Conservation (phyloP, 2,888 invertebrate genomes). For the Ctenicera cuprea region DNA sequence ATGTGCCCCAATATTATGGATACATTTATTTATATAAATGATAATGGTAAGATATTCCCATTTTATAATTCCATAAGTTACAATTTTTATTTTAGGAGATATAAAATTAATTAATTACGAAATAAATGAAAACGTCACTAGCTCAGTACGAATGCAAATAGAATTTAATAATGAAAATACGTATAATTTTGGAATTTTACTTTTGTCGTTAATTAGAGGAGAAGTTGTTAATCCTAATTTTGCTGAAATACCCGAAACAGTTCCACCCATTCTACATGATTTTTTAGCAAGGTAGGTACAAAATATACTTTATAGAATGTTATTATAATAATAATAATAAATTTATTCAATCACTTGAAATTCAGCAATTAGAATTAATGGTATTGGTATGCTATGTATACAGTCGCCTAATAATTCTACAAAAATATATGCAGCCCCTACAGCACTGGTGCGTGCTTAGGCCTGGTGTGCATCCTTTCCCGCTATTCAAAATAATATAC, state of each 20-base stretch:
- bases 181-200: constrained; percentile 81
- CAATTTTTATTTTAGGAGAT: constrained; percentile 13
- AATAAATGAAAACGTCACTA: not conserved
- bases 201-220: constrained; percentile 80
- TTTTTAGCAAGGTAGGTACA: constrained; percentile 80
- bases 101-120: constrained; percentile 36
- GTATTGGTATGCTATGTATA: too few relatives aligned
- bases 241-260: constrained; percentile 76
- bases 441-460: too few relatives aligned
- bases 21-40: constrained; percentile 84
- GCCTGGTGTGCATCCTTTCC: too few relatives aligned
- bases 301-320: constrained; percentile 28
- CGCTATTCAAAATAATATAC: too few relatives aligned
- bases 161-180: constrained; percentile 81
- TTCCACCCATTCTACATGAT: constrained; percentile 80
- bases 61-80: not conserved
- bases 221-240: constrained; percentile 72
- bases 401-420: too few relatives aligned
- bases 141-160: too few relatives aligned
- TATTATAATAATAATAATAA: too few relatives aligned
- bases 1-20: constrained; percentile 87
- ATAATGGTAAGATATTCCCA: constrained; percentile 72
- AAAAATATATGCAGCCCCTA: too few relatives aligned
- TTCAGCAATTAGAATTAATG: too few relatives aligned
- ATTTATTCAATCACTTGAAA: too few relatives aligned